phyloP scores from a whole-genome alignment of 2,888 invertebrate species.

The Agapostemon virescens region DNA sequence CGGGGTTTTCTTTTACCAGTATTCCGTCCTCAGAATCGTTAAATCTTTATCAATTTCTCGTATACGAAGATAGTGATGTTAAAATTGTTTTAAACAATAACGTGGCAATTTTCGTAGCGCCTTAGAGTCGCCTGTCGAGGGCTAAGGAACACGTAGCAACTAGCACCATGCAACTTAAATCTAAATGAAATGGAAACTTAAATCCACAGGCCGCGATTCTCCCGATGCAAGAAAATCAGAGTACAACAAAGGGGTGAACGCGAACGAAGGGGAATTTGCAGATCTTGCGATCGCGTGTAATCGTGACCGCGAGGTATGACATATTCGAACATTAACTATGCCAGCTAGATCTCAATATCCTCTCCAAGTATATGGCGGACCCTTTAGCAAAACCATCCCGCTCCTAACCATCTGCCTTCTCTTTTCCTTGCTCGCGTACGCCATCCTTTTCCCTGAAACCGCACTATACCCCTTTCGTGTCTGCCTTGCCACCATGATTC shows the following conservation, averaged over 20 bases:
- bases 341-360: conserved; percentile 70
- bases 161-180: neutral
- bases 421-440: conserved; percentile 7
- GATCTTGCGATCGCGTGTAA: conserved; percentile 69
- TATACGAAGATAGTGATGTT: too few relatives aligned
- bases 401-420: conserved; percentile 19
- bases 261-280: conserved; percentile 32
- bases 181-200: too few relatives aligned
- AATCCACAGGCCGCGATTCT: neutral
- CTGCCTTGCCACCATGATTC: conserved; percentile 55
- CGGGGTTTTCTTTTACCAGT: too few relatives aligned
- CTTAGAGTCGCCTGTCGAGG: too few relatives aligned
- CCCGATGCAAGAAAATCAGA: neutral
- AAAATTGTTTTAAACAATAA: too few relatives aligned
- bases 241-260: neutral
- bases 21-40: too few relatives aligned
- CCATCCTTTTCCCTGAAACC: conserved; percentile 36
- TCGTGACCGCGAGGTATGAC: conserved; percentile 75
- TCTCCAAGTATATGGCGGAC: conserved; percentile 50
- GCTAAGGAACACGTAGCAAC: too few relatives aligned
- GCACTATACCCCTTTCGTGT: conserved; percentile 14
- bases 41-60: too few relatives aligned
- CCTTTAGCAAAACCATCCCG: conserved; percentile 45
- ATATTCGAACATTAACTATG: conserved; percentile 73
- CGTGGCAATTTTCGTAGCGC: too few relatives aligned